These are phyloP conservation scores for Nyctalus aviator DNA, from an alignment of 2,797 vertebrate genomes.

Conservation along the genomic window DNA sequence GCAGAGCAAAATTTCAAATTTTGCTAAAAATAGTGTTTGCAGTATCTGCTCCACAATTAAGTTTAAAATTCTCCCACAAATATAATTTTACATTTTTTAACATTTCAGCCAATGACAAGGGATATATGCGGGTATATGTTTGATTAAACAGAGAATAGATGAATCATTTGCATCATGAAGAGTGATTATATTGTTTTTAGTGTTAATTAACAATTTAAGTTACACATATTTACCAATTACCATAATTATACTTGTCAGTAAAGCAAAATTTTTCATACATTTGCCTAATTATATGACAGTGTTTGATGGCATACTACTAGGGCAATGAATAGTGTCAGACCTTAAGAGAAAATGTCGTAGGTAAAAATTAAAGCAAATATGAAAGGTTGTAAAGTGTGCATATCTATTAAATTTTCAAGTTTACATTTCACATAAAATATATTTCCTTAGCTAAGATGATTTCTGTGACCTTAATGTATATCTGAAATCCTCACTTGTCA, in stretches of 20 bases:
- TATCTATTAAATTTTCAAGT: not conserved
- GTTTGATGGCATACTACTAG: not conserved
- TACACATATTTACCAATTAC: not conserved
- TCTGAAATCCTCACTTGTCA: not conserved
- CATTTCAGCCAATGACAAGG: not conserved
- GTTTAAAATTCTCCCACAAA: conserved; percentile 51
- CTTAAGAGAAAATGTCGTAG: not conserved
- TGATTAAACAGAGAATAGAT: not conserved
- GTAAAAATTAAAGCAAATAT: not conserved
- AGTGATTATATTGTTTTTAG: not conserved
- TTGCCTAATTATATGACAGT: not conserved
- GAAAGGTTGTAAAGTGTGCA: not conserved
- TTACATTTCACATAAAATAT: not conserved
- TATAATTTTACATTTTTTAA: conserved; percentile 54
- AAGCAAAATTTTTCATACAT: not conserved
- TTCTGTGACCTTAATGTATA: not conserved
- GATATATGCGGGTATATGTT: not conserved
- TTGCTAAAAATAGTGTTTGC: conserved; percentile 59
- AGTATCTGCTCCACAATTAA: conserved; percentile 22
- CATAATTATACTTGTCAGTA: not conserved
- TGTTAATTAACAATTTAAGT: not conserved
- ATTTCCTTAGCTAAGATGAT: not conserved
- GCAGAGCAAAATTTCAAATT: conserved; percentile 51
- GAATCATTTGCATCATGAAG: not conserved
- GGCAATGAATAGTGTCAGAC: not conserved